phyloP scores from a whole-genome alignment of 1,140 invertebrate genomes.

The Notospermus geniculatus region DNA sequence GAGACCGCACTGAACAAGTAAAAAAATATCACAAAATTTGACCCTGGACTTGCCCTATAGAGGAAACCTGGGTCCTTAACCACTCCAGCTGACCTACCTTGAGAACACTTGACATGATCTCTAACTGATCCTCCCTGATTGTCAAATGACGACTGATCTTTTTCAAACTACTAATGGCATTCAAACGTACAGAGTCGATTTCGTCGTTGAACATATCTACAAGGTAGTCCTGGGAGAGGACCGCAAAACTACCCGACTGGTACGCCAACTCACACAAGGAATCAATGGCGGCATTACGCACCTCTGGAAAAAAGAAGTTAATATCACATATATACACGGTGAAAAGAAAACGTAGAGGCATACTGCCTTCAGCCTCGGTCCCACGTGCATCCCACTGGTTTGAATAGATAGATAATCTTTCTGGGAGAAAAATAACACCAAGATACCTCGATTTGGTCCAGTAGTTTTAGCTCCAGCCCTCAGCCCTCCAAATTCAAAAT shows the following conservation, averaged over 20 bases:
- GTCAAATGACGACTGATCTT: constrained; percentile 84
- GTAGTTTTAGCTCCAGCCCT: too few species aligned
- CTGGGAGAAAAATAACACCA: too few species aligned
- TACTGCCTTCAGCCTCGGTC: too few species aligned
- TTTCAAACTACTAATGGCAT: constrained; percentile 88
- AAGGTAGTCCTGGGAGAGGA: constrained; percentile 73
- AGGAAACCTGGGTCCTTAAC: too few species aligned
- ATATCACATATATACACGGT: neutral
- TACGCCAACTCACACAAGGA: constrained; percentile 87
- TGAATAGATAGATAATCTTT: too few species aligned
- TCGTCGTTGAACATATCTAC: constrained; percentile 99
- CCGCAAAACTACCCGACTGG: constrained; percentile 79
- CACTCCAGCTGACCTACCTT: constrained; percentile 69
- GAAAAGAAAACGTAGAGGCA: too few species aligned
- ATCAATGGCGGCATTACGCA: constrained; percentile 90
- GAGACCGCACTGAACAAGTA: too few species aligned
- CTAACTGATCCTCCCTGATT: constrained; percentile 90
- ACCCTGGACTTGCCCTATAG: too few species aligned
- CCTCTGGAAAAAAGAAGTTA: constrained; percentile 65
- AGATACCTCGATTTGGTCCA: too few species aligned
- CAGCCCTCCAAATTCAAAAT: too few species aligned
- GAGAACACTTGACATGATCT: constrained; percentile 88
- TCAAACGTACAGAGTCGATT: constrained; percentile 92
- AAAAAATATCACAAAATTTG: too few species aligned
- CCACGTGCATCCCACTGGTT: too few species aligned